Evolutionary conservation across 2,797 vertebrate species (phyloP), one percentile per base, ranked within the genome.

Genomic region (Mycteria americana): DNA sequence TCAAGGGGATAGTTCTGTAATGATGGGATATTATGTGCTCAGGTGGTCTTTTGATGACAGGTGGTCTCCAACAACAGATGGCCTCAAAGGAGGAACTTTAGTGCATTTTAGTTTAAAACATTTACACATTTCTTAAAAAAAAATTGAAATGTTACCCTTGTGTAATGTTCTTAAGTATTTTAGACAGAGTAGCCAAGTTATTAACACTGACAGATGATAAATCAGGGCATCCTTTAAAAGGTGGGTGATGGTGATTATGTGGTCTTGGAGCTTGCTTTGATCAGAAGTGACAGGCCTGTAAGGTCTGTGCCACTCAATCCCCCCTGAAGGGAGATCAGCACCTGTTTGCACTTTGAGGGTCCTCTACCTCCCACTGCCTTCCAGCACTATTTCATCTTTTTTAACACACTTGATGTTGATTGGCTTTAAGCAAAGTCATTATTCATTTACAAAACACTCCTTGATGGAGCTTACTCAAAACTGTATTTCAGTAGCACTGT

Each of bases 321-420:
- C 84, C 97, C 97, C 97, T 90, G 77, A 85, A 97, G 97, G 97
- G 97, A 95, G 81, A 96, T 91, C 97, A 91, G 95, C 98, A 97
- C 98, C 98, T 98, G 97, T 97, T 97, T 97, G 97, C 94, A 97
- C 96, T 97, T 97, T 95, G 95, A 97, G 96, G 86, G 94, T 96
- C 70, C 81, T 92, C 84, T 95, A 92, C 96, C 97, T 95, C 93
- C 96, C 95, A 88, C 77, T 92, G 92, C 95, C 97, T 97, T 95
- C 88, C 70, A 94, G 97, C 95, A 88, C 85, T 95, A 91, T 95
- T 96, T 97, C 92, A 85, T 96, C 93, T 93, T 90, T 93, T 88
- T 33, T 68, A 85, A 53, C 95, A 83, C 92, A 80, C 95, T 95
- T 69, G 88, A 91, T 89, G 85, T 70, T 85, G 89, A 95, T 94